A percentile compares a stretch with the other conserved stretches of the same genome.
These are phyloP conservation scores for Streptopelia turtur DNA, from an alignment of 2,797 vertebrate genomes.

Conservation along the genomic window DNA sequence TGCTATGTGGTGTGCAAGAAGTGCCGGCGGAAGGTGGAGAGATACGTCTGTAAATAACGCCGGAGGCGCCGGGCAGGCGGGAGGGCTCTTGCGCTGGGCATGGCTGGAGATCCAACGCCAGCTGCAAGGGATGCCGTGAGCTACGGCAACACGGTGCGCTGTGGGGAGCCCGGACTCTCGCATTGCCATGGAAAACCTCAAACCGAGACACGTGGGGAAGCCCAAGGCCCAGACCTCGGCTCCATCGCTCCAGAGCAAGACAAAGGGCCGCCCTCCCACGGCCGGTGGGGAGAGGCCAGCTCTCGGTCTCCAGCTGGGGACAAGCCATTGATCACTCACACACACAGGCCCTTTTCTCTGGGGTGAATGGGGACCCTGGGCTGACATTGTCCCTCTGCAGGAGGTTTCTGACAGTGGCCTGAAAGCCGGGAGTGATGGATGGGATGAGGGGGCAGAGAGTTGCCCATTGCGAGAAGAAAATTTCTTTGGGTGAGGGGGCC, in stretches of 20 bases:
- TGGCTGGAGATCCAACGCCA: background rate
- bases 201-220: background rate
- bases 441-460: background rate
- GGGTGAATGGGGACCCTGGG: background rate
- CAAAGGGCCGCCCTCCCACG: slow-evolving; percentile 6
- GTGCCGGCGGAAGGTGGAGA: slow-evolving; percentile 74
- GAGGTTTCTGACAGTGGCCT: slow-evolving; percentile 26
- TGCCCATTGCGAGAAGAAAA: background rate
- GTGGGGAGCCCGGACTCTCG: background rate
- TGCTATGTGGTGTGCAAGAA: slow-evolving; percentile 82
- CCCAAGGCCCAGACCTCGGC: background rate
- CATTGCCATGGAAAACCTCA: background rate
- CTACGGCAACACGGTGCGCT: background rate
- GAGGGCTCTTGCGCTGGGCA: fast-evolving
- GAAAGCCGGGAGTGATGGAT: slow-evolving; percentile 54
- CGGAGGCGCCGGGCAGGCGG: fast-evolving
- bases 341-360: background rate
- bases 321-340: background rate
- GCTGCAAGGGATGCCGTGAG: background rate
- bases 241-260: background rate
- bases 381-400: slow-evolving; percentile 21
- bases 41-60: slow-evolving; percentile 79
- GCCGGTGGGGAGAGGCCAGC: background rate
- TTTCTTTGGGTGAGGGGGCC: background rate
- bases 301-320: slow-evolving; percentile 23